Conservation (phyloP, 2,113 vertebrate species). For the Stomatorhinus ivindoensis region DNA sequence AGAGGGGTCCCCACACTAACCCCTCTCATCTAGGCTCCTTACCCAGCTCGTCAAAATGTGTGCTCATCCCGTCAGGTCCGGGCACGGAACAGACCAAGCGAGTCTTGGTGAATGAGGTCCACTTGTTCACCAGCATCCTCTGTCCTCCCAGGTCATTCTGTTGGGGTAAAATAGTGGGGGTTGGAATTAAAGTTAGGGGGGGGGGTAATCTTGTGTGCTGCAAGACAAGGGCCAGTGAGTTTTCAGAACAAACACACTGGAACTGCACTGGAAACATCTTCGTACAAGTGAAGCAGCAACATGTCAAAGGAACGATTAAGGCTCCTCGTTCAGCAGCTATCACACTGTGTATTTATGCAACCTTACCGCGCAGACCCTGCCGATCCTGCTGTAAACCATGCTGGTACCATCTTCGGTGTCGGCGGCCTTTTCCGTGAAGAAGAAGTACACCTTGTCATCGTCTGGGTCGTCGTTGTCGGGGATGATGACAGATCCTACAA, state of each 20-base stretch:
- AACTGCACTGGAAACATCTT: neutral
- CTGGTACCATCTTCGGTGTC: constrained; percentile 68
- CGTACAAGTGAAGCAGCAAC: neutral
- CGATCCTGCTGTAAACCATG: constrained; percentile 75
- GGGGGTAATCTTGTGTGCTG: neutral
- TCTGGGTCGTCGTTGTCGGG: constrained; percentile 88
- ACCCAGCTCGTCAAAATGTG: constrained; percentile 93
- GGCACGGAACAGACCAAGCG: constrained; percentile 88
- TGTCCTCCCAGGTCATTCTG: constrained; percentile 94
- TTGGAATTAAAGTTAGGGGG: neutral
- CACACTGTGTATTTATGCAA: neutral
- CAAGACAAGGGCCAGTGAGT: neutral
- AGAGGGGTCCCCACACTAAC: neutral
- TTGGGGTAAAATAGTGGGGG: constrained; percentile 22
- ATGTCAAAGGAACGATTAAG: neutral
- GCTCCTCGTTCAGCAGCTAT: neutral
- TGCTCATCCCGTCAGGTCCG: constrained; percentile 84
- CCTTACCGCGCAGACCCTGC: constrained; percentile 82
- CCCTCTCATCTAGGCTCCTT: constrained; percentile 26
- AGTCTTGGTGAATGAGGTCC: constrained; percentile 89
- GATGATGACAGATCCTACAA: constrained; percentile 81
- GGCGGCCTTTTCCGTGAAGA: constrained; percentile 86
- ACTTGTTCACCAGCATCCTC: constrained; percentile 87
- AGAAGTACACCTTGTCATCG: constrained; percentile 94
- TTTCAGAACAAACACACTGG: neutral